Percentiles rank a stretch among this genome's conserved stretches.
These are phyloP conservation scores for Collichthys lucidus DNA, from an alignment of 2,113 vertebrate species.

Conservation along the genomic window DNA sequence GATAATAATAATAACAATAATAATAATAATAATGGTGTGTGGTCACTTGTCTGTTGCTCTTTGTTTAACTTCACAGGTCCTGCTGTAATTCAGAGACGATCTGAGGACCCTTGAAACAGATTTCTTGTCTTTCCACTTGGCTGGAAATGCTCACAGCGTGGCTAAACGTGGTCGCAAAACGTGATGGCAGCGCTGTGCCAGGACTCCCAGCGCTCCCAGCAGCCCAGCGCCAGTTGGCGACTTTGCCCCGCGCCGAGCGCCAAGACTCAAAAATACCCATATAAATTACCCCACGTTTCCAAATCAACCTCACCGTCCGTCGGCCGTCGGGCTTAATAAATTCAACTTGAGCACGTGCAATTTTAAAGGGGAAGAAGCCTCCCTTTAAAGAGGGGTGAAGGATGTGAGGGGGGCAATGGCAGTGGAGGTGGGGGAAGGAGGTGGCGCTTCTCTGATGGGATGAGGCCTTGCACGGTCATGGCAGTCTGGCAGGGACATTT, in stretches of 20 bases:
- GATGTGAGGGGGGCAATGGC: constrained; percentile 13
- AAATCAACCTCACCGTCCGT: constrained; percentile 68
- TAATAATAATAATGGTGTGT: constrained; percentile 1
- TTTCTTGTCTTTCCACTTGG: constrained; percentile 79
- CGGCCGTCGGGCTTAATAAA: constrained; percentile 66
- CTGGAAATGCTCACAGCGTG: constrained; percentile 79
- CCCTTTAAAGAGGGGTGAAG: constrained; percentile 57
- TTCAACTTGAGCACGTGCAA: constrained; percentile 62
- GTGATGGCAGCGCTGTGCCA: constrained; percentile 80
- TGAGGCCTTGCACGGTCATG: constrained; percentile 63
- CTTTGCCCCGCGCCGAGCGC: constrained; percentile 64
- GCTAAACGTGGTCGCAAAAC: constrained; percentile 84
- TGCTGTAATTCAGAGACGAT: constrained; percentile 37
- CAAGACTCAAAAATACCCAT: constrained; percentile 80
- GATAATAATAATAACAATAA: constrained; percentile 27
- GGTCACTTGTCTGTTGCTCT: background rate
- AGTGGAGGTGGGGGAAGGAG: background rate
- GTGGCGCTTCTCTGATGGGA: constrained; percentile 53
- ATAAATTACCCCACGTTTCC: constrained; percentile 80
- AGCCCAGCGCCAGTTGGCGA: constrained; percentile 83
- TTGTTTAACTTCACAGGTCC: constrained; percentile 35
- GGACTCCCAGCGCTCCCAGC: constrained; percentile 75
- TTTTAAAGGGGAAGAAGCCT: constrained; percentile 43
- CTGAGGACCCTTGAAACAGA: constrained; percentile 73
- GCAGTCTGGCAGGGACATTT: constrained; percentile 58